Conservation (phyloP, 2,797 vertebrate species). For the Sebastes flavidus region DNA sequence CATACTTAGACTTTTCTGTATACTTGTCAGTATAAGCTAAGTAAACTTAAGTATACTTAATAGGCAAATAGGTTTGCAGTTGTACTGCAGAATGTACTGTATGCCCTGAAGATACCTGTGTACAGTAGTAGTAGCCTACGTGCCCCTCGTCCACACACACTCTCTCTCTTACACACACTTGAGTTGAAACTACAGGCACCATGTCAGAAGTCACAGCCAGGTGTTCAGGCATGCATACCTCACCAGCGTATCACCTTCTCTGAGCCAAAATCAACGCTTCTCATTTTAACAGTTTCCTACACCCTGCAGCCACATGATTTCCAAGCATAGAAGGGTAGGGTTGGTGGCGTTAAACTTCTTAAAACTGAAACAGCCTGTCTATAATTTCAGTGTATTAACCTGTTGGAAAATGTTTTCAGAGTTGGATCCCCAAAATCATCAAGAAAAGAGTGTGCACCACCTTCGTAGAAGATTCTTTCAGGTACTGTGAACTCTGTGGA, state of each 20-base stretch:
- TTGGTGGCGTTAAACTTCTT: neutral
- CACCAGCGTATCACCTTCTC: slow-evolving; percentile 9
- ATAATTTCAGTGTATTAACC: neutral
- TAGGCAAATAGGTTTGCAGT: neutral
- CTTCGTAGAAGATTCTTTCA: slow-evolving; percentile 86
- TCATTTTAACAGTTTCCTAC: neutral
- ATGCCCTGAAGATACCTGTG: neutral
- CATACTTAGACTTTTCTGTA: too few species aligned
- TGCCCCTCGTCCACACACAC: neutral
- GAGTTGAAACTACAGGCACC: slow-evolving; percentile 36
- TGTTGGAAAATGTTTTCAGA: slow-evolving; percentile 75
- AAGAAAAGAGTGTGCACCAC: slow-evolving; percentile 91
- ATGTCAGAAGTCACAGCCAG: slow-evolving; percentile 58
- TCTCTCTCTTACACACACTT: neutral
- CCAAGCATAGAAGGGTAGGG: neutral
- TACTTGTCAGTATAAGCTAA: too few species aligned
- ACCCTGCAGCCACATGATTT: slow-evolving; percentile 2
- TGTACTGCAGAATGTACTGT: neutral
- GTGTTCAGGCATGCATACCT: slow-evolving; percentile 38
- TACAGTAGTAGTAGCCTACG: neutral
- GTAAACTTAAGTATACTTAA: too few species aligned
- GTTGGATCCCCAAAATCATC: slow-evolving; percentile 88
- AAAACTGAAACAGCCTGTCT: neutral
- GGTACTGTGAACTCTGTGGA: slow-evolving; percentile 62
- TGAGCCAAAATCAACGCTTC: slow-evolving; percentile 29